Evolutionary conservation across 1,140 invertebrate species (phyloP).

Genomic region (Meloidogyne hapla): DNA sequence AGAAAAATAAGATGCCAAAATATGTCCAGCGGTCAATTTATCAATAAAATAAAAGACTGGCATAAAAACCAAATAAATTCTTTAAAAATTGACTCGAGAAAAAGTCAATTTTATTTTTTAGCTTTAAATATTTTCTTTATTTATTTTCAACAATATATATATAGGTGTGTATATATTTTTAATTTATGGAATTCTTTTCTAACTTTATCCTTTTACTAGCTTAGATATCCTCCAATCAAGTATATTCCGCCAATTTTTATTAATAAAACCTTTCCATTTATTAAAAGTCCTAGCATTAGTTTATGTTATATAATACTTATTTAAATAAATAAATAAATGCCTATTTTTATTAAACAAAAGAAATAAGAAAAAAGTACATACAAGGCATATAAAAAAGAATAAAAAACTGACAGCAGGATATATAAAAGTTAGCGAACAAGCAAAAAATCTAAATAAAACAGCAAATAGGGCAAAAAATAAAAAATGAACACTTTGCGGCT

Average conservation of each 20-base stretch:
- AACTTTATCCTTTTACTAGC: too few species aligned
- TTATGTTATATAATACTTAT: too few species aligned
- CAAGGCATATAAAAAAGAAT: neutral
- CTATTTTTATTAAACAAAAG: neutral
- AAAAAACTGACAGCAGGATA: neutral
- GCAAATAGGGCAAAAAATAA: neutral
- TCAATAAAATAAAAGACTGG: neutral
- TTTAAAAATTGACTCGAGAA: neutral
- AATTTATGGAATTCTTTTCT: too few species aligned
- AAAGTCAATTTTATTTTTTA: neutral
- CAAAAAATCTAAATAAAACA: neutral
- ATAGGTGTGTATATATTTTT: too few species aligned
- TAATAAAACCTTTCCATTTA: too few species aligned
- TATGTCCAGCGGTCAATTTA: neutral
- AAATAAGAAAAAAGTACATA: neutral
- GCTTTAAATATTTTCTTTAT: neutral
- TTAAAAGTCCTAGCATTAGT: too few species aligned
- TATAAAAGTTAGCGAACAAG: neutral
- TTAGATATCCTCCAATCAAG: too few species aligned
- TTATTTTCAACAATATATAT: too few species aligned
- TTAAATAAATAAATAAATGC: too few species aligned
- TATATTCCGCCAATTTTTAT: too few species aligned
- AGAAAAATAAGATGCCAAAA: too few species aligned
- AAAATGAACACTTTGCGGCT: constrained; percentile 1
- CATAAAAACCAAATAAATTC: neutral